Base-by-base conservation (phyloP, 1,140 invertebrate genomes). In the Ceratosolen solmsi region DNA sequence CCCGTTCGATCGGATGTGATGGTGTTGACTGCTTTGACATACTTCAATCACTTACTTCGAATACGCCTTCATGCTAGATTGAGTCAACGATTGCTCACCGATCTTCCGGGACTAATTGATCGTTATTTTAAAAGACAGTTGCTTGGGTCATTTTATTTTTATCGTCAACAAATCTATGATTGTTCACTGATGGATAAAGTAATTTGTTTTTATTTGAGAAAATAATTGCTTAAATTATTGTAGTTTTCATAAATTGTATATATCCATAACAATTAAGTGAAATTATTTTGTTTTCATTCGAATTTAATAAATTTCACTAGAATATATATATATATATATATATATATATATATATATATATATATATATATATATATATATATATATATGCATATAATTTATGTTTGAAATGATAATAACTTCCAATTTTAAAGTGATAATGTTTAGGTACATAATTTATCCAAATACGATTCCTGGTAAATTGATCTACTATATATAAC, bases 61-160 rank as follows among this genome's bases (percentile, higher is more conserved):
- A 38, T 33, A 33, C 63, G 20, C 27, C 5, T 68, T 38, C 8
- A n/a, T 11, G 33, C 20, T 38, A 4, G 20, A 11, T 22, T 68
- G 36, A 38, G 30, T 68, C 5, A 38, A 38, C 63, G 63, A 68
- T 36, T 63, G 15, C 60, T 68, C 22, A 38, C 22, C 33, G 63
- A 38, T 20, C 33, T 38, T 38, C 36, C 63, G 33, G 2, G 30
- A 33, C 9, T 63, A 38, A 63, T 30, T 33, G 13, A 68, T 38
- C 15, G 63, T 38, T n/a, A 38, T 38, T 38, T 68, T 63, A 63
- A 17, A 68, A 38, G 1, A 11, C 17, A 38, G 15, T 68, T 9
- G 15, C 22, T 68, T n/a, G 33, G 33, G 9, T 38, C 33, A n/a
- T 68, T 65, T 65, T 65, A 30, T 65, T 65, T 68, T 68, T 68